A percentile compares a stretch with the other conserved stretches of the same genome.
These are phyloP conservation scores for Adrianichthys oophorus DNA, from an alignment of 2,797 vertebrate genomes.

Conservation along the genomic window DNA sequence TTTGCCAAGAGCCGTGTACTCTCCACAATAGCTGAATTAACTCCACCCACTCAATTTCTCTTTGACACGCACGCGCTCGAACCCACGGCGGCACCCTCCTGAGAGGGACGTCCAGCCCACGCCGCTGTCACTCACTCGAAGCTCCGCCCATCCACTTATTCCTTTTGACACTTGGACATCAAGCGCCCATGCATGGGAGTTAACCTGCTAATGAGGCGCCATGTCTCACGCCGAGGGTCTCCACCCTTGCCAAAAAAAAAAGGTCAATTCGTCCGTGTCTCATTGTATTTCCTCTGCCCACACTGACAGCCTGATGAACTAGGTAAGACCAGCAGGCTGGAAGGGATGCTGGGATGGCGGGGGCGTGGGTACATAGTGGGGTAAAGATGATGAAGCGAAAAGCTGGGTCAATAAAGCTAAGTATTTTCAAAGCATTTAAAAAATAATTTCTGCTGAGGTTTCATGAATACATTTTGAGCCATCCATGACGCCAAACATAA, in stretches of 20 bases:
- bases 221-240: conserved; percentile 36
- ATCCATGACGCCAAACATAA: too few relatives aligned
- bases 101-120: conserved; percentile 48
- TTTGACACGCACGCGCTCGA: conserved; percentile 26
- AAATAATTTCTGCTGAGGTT: too few relatives aligned
- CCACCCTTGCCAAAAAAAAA: conserved; percentile 8
- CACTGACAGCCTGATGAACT: conserved; percentile 57
- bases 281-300: conserved; percentile 49
- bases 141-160: conserved; percentile 41
- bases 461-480: too few relatives aligned
- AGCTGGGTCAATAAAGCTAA: too few relatives aligned
- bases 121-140: conserved; percentile 53
- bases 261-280: conserved; percentile 37
- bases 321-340: conserved; percentile 50
- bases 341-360: conserved; percentile 56
- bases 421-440: too few relatives aligned
- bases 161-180: conserved; percentile 31
- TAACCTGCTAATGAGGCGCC: conserved; percentile 67
- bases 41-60: conserved; percentile 32
- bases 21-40: conserved; percentile 15
- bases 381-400: conserved; percentile 5
- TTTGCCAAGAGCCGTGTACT: conserved; percentile 21
- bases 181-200: conserved; percentile 64
- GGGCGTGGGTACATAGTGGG: conserved; percentile 63
- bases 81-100: conserved; percentile 31